Conservation (phyloP, 2,888 invertebrate species). For the Tholera decimalis region DNA sequence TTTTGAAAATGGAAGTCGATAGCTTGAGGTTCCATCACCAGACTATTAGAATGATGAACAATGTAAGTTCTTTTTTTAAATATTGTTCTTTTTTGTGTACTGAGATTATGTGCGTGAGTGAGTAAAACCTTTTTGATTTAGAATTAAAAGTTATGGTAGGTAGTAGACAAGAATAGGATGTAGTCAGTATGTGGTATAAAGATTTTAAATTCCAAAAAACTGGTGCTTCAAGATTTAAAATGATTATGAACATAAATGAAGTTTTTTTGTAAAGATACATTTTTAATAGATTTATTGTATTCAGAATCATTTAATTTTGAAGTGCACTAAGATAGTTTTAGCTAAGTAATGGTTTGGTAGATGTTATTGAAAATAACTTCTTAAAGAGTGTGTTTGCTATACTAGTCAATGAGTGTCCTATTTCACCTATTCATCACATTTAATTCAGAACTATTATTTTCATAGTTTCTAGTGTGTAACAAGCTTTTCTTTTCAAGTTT, state of each 20-base stretch:
- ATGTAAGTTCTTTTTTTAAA: conserved; percentile 73
- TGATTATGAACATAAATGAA: not conserved
- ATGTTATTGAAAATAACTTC: not conserved
- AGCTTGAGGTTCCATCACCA: conserved; percentile 93
- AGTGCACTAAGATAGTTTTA: not conserved
- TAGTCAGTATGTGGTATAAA: not conserved
- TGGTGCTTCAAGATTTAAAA: not conserved
- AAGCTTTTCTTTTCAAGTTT: conserved; percentile 44
- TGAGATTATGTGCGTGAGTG: conserved; percentile 17
- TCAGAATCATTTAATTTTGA: not conserved
- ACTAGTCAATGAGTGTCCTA: conserved; percentile 22
- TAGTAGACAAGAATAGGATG: not conserved
- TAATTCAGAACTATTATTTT: conserved; percentile 13
- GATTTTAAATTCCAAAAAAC: not conserved
- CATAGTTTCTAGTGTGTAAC: conserved; percentile 23
- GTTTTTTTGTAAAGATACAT: not conserved
- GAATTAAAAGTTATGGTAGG: not conserved
- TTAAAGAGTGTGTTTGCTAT: conserved; percentile 9
- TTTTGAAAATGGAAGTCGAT: conserved; percentile 94
- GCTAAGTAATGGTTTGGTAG: not conserved
- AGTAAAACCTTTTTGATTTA: conserved; percentile 10
- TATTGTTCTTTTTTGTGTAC: conserved; percentile 35
- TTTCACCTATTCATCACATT: conserved; percentile 10
- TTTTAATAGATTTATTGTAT: not conserved
- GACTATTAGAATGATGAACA: conserved; percentile 80